These are phyloP conservation scores for Taphrorychus bicolor DNA, from an alignment of 2,888 invertebrate species.

Conservation along the genomic window DNA sequence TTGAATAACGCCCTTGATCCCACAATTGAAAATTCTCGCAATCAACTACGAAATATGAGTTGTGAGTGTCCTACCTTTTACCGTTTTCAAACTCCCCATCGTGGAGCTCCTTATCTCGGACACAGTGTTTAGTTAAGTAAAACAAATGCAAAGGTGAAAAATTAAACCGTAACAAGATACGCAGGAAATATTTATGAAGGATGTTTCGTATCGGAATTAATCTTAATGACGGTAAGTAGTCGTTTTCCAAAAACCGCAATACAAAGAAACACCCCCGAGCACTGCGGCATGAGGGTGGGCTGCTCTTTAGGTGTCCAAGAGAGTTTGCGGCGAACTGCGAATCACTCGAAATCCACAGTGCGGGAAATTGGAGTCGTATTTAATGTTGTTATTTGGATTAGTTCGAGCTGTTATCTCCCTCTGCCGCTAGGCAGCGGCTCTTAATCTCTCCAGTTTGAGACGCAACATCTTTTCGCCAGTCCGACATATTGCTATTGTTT, in stretches of 20 bases:
- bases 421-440: constrained; percentile 58
- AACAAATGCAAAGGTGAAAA: no score
- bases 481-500: constrained; percentile 42
- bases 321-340: constrained; percentile 56
- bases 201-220: no score
- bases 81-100: no score
- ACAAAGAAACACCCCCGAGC: constrained; percentile 24
- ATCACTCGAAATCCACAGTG: constrained; percentile 62
- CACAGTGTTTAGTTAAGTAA: no score
- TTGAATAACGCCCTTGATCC: no score
- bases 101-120: no score
- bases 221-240: no score
- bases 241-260: constrained; percentile 1
- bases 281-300: constrained; percentile 44
- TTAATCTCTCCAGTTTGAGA: constrained; percentile 56
- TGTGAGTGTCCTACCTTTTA: no score
- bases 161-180: no score
- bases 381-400: constrained; percentile 64
- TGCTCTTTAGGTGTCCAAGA: constrained; percentile 52
- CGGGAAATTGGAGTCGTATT: constrained; percentile 65
- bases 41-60: no score
- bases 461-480: constrained; percentile 41
- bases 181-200: no score
- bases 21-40: no score
- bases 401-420: constrained; percentile 58